Evolutionary conservation across 2,888 invertebrate genomes (phyloP).

Genomic region (Drosophila quasianomalipes): DNA sequence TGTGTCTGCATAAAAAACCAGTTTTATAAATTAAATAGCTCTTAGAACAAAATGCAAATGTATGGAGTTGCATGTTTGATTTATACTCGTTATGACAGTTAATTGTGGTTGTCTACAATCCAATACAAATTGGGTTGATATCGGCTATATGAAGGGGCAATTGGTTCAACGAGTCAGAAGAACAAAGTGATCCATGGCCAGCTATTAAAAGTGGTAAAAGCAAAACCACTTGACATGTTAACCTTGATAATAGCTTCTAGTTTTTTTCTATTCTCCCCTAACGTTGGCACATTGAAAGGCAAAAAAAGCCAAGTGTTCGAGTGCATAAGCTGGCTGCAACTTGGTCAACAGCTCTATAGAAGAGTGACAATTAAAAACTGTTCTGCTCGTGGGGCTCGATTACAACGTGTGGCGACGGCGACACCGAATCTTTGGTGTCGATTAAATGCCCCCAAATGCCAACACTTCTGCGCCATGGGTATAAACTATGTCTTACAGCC

Average conservation of each 20-base stretch:
- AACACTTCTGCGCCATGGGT: conserved; percentile 37
- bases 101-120: conserved; percentile 5
- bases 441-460: conserved; percentile 72
- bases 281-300: conserved; percentile 24
- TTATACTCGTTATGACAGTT: conserved; percentile 29
- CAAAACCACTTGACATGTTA: conserved; percentile 67
- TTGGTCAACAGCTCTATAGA: conserved; percentile 60
- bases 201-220: conserved; percentile 59
- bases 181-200: conserved; percentile 59
- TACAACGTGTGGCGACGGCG: conserved; percentile 46
- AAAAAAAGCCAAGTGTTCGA: conserved; percentile 54
- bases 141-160: conserved; percentile 14
- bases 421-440: conserved; percentile 51
- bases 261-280: conserved; percentile 4
- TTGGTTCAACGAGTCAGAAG: conserved; percentile 39
- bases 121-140: conserved; percentile 29
- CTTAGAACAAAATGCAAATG: conserved; percentile 29
- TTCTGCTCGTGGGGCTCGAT: conserved; percentile 52
- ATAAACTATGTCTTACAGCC: conserved; percentile 14
- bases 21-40: conserved; percentile 10
- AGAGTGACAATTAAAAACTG: conserved; percentile 60
- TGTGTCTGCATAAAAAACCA: conserved; percentile 17
- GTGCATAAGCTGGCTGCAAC: conserved; percentile 70
- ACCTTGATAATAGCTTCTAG: conserved; percentile 69
- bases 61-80: conserved; percentile 28